Conservation (phyloP, 2,113 vertebrate species). For the Dicaeum eximium region DNA sequence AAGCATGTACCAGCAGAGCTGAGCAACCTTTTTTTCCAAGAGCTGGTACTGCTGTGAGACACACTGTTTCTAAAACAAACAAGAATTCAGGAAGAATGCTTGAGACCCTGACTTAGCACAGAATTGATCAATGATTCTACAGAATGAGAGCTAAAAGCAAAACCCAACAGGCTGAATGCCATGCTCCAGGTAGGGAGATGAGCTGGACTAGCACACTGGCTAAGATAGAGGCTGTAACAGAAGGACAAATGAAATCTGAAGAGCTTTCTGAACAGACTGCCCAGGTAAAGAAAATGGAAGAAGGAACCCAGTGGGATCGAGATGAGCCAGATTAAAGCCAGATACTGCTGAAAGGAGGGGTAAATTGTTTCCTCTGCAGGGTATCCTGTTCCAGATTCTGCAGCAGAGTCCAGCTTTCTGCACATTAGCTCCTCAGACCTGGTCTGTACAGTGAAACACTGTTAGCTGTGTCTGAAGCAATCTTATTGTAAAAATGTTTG, state of each 20-base stretch:
- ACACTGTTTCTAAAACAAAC: not conserved
- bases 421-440: not conserved
- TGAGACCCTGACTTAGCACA: not conserved
- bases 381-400: not conserved
- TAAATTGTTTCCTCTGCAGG: not conserved
- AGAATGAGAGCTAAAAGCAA: not conserved
- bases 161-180: not conserved
- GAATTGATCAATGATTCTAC: not conserved
- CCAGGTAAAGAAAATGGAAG: not conserved
- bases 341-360: not conserved
- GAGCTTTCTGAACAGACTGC: not conserved
- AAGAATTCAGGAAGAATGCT: not conserved
- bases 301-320: not conserved
- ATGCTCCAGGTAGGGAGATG: not conserved
- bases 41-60: not conserved
- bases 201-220: not conserved
- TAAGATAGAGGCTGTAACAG: fast-evolving
- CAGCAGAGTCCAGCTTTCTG: not conserved
- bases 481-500: not conserved
- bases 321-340: not conserved
- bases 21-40: not conserved
- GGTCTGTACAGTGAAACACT: not conserved
- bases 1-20: not conserved
- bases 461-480: not conserved
- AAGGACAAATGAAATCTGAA: not conserved